These are phyloP conservation scores for Megalops cyprinoides DNA, from an alignment of 2,797 vertebrate species.

Conservation along the genomic window DNA sequence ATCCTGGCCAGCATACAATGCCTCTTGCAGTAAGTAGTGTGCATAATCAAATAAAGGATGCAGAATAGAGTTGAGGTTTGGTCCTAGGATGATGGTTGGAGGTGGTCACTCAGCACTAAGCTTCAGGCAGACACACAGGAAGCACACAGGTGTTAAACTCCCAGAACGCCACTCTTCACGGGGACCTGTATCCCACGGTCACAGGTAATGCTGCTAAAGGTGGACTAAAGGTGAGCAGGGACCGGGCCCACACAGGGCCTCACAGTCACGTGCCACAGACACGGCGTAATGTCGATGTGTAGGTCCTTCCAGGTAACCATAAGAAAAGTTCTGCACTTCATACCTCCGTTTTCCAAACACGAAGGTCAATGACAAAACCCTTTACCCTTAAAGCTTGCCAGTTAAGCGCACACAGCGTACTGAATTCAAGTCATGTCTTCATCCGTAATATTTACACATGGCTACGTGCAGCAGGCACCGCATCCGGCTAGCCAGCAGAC, in stretches of 20 bases:
- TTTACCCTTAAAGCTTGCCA: background rate
- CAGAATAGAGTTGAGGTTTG: background rate
- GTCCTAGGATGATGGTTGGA: background rate
- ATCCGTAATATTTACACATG: background rate
- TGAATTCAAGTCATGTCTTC: background rate
- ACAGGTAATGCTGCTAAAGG: constrained; percentile 68
- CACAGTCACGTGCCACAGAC: constrained; percentile 59
- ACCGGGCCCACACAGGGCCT: constrained; percentile 50
- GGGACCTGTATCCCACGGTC: constrained; percentile 67
- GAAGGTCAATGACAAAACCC: background rate
- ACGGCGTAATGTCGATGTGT: constrained; percentile 38
- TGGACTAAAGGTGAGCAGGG: constrained; percentile 56
- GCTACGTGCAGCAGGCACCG: background rate
- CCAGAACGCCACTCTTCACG: constrained; percentile 62
- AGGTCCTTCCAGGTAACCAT: constrained; percentile 60
- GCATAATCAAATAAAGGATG: background rate
- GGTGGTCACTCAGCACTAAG: constrained; percentile 66
- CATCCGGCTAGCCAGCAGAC: background rate
- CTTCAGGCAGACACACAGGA: constrained; percentile 54
- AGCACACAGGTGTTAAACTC: constrained; percentile 64
- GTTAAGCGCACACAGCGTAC: background rate
- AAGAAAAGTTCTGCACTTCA: constrained; percentile 22
- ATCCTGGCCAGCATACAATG: no score
- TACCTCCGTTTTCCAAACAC: background rate
- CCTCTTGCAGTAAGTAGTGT: no score